phyloP scores from a whole-genome alignment of 1,140 invertebrate genomes.

The Pachyrhynchus sulphureomaculatus region DNA sequence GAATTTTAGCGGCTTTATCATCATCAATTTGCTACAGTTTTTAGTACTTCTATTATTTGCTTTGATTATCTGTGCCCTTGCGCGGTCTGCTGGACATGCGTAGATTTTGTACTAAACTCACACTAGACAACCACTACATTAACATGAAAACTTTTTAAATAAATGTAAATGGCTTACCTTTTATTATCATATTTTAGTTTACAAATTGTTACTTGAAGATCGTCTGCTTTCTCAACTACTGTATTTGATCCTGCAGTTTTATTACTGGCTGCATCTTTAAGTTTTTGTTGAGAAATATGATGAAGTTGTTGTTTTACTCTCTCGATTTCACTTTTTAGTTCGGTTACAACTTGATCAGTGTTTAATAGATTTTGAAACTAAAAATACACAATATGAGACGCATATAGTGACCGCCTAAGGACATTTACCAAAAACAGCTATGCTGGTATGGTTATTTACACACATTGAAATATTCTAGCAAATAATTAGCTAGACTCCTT shows the following conservation, averaged over 20 bases:
- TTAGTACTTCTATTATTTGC: too few relatives aligned
- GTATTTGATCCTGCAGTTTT: neutral
- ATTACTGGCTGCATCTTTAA: neutral
- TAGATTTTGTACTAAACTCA: too few relatives aligned
- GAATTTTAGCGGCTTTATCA: neutral
- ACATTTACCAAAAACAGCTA: too few relatives aligned
- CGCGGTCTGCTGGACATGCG: too few relatives aligned
- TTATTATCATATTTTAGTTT: conserved; percentile 23
- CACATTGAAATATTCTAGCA: too few relatives aligned
- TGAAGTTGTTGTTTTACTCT: conserved; percentile 30
- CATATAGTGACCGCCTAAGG: too few relatives aligned
- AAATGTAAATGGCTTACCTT: too few relatives aligned
- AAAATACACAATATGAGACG: neutral
- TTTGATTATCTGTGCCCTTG: too few relatives aligned
- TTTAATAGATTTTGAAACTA: conserved; percentile 15
- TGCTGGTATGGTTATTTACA: too few relatives aligned
- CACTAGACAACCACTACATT: too few relatives aligned
- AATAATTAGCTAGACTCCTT: too few relatives aligned
- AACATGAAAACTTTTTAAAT: too few relatives aligned
- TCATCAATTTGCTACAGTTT: neutral
- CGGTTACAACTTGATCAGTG: conserved; percentile 19
- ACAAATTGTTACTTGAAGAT: neutral
- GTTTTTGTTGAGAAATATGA: conserved; percentile 16
- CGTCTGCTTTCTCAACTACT: neutral
- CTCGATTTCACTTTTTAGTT: conserved; percentile 32